Evolutionary conservation across 1,140 invertebrate genomes (phyloP), one percentile per base, ranked within the genome.

Genomic region (Brachionus asplanchnoidis): DNA sequence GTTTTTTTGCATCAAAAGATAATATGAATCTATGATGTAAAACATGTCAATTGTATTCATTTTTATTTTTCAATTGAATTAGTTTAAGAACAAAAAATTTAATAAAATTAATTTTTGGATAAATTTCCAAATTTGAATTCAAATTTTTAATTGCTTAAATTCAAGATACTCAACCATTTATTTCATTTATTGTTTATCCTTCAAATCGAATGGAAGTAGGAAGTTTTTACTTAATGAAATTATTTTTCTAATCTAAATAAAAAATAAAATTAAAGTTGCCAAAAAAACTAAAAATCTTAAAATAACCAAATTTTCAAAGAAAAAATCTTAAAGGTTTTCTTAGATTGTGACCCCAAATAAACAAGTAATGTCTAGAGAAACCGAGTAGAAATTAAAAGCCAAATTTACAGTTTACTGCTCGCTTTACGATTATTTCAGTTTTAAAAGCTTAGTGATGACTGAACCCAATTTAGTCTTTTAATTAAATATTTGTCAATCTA

Each of bases 401-500:
- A 20, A 20, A 8, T 60, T 60, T 60, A 60, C 53, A 6, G 7
- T 60, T 60, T 60, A 26, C 53, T 56, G 17, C 53, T 56, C 5
- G 17, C 53, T 56, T 17, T 56, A 23, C 53, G 53, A 60, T 60
- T 53, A 53, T 53, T 53, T 53, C 46, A 17, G 46, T 53, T 60
- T 60, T 60, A 60, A 60, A 60, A 60, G 53, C 53, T 60, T 60
- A 60, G 53, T 60, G 53, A 60, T 60, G 53, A 23, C 17, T 60
- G 53, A 60, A 60, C 53, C 53, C 20, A 60, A 60, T 60, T 60
- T 60, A 60, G 53, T 60, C 53, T 60, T 60, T 60, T 60, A 60
- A 60, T 60, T 60, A 60, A 60, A 60, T 60, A 60, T 60, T 60
- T 60, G 53, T 60, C 53, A 60, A 60, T 60, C 53, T 60, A 60